Evolutionary conservation across 1,140 invertebrate genomes (phyloP).

Genomic region (Scaptomyza pallida): DNA sequence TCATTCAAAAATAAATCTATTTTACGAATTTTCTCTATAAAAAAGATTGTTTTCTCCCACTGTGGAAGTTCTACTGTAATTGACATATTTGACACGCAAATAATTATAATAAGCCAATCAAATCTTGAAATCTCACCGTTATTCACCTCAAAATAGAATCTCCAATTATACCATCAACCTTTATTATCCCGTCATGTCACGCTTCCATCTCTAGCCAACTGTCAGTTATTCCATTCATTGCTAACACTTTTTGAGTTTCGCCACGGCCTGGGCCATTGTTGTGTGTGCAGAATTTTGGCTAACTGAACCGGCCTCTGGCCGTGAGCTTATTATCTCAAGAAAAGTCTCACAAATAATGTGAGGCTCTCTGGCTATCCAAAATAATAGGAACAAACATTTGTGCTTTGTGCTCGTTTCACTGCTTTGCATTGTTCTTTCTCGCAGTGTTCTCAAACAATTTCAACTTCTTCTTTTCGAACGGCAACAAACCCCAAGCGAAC

Average conservation of each 20-base stretch:
- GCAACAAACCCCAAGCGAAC: no score
- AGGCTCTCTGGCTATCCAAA: background rate
- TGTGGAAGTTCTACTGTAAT: no score
- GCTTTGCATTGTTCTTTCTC: conserved; percentile 60
- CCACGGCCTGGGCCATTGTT: conserved; percentile 12
- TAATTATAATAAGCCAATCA: background rate
- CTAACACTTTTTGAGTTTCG: conserved; percentile 50
- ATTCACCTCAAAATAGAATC: background rate
- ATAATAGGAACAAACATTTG: conserved; percentile 56
- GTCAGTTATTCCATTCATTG: background rate
- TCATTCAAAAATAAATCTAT: no score
- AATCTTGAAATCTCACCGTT: no score
- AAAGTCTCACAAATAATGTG: background rate
- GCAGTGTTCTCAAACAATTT: conserved; percentile 7
- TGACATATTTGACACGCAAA: no score
- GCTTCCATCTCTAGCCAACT: conserved; percentile 30
- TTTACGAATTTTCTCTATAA: no score
- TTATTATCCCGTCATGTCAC: conserved; percentile 16
- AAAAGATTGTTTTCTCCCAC: no score
- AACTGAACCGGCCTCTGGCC: conserved; percentile 40
- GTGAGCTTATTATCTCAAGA: conserved; percentile 63
- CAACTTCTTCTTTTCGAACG: no score
- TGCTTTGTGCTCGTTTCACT: conserved; percentile 56
- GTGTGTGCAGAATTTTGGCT: conserved; percentile 14
- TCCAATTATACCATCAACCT: no score